Conservation (phyloP, 1,140 invertebrate genomes). For the Neuroterus valhalla region DNA sequence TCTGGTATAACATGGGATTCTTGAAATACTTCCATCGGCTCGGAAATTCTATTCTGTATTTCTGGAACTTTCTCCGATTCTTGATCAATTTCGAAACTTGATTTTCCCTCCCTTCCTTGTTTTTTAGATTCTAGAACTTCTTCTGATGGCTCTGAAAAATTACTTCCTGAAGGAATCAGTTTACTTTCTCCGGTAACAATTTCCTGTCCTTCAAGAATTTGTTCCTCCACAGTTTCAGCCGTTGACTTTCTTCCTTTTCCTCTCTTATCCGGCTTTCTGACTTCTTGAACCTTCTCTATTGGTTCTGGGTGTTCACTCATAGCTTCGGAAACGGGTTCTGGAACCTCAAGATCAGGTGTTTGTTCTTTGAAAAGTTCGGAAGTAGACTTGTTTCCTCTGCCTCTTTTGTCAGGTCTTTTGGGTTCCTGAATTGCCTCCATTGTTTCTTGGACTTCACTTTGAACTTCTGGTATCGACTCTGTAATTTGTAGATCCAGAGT, state of each 20-base stretch:
- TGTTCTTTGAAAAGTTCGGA: not conserved
- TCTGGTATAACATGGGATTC: not conserved
- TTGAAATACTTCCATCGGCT: not conserved
- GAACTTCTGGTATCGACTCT: not conserved
- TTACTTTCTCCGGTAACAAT: not conserved
- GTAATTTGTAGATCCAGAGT: not conserved
- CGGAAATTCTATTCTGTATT: not conserved
- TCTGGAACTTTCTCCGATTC: not conserved
- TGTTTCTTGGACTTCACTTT: no score
- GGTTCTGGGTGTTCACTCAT: no score
- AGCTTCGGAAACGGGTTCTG: not conserved
- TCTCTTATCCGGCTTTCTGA: not conserved
- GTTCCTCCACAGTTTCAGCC: not conserved
- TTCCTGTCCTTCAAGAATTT: not conserved
- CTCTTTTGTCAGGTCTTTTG: not conserved
- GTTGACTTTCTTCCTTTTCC: not conserved
- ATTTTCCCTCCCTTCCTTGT: not conserved
- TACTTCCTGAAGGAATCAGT: not conserved
- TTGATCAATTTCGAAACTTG: no score
- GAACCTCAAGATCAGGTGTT: not conserved
- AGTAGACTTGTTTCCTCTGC: not conserved
- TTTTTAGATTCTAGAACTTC: not conserved
- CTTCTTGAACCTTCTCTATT: not conserved
- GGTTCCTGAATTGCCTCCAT: not conserved
- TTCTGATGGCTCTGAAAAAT: no score